These are phyloP conservation scores for Pristionchus exspectatus DNA, from an alignment of 2,888 invertebrate genomes.

Conservation along the genomic window DNA sequence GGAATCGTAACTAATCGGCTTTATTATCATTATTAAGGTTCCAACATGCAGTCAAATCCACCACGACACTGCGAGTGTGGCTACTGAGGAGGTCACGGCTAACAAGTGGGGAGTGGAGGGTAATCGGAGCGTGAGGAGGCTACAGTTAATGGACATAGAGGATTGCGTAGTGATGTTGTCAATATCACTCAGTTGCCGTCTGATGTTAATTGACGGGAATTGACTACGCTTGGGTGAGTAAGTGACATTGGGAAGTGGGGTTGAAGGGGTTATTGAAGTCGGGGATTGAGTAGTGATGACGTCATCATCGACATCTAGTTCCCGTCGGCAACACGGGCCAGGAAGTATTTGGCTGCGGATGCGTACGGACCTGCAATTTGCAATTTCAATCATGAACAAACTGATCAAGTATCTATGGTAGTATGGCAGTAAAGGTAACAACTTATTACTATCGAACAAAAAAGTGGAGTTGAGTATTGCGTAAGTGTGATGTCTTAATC, in stretches of 20 bases:
- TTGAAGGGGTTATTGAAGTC: background rate
- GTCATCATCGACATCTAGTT: conserved; percentile 15
- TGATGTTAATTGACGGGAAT: no score
- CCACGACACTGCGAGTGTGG: background rate
- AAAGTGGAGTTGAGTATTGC: no score
- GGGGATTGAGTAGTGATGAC: background rate
- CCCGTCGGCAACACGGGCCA: background rate
- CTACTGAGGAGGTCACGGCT: background rate
- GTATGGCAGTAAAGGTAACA: no score
- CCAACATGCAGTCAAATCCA: background rate
- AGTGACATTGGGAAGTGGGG: background rate
- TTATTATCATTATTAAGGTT: conserved; percentile 17
- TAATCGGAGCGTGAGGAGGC: background rate
- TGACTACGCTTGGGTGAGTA: background rate
- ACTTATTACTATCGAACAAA: no score
- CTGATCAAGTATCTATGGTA: no score
- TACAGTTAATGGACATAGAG: background rate
- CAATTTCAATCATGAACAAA: background rate
- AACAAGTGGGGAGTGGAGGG: background rate
- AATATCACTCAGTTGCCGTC: background rate
- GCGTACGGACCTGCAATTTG: conserved; percentile 11
- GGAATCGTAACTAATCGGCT: background rate
- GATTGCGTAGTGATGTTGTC: no score
- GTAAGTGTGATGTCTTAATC: no score
- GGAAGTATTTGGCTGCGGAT: background rate